A percentile compares a stretch with the other conserved stretches of the same genome.
These are phyloP conservation scores for Cephalopterus ornatus DNA, from an alignment of 2,113 vertebrate species.

Conservation along the genomic window DNA sequence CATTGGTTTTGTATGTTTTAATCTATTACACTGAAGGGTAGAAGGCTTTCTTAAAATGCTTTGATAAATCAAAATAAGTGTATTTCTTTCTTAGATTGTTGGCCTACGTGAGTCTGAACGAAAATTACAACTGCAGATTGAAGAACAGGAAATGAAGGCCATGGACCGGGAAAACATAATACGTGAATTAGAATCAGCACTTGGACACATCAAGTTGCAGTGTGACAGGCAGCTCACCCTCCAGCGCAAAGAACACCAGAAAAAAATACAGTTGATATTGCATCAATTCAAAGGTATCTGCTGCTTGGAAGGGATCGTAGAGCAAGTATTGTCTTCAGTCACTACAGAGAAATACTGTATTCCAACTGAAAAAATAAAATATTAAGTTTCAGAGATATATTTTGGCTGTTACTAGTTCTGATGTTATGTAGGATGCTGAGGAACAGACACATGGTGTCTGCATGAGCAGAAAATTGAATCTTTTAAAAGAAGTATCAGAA, in stretches of 20 bases:
- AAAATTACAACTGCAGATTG: slow-evolving; percentile 75
- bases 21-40: not conserved
- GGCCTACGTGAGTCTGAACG: slow-evolving; percentile 78
- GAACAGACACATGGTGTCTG: not conserved
- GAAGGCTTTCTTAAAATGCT: not conserved
- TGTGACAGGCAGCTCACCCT: slow-evolving; percentile 81
- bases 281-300: slow-evolving; percentile 80
- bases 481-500: not conserved
- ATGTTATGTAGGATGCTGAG: not conserved
- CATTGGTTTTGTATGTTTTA: not conserved
- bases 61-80: not conserved
- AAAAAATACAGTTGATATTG: slow-evolving; percentile 81
- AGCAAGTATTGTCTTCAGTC: not conserved
- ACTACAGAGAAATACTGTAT: not conserved
- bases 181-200: slow-evolving; percentile 75
- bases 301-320: not conserved
- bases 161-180: slow-evolving; percentile 72
- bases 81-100: slow-evolving; percentile 78
- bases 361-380: not conserved
- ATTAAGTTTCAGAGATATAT: not conserved
- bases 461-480: not conserved
- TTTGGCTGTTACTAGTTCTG: not conserved
- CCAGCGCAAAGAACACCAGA: slow-evolving; percentile 84
- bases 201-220: slow-evolving; percentile 80
- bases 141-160: slow-evolving; percentile 81